Conservation (phyloP, 2,888 invertebrate genomes). For the Caenorhabditis plicata region DNA sequence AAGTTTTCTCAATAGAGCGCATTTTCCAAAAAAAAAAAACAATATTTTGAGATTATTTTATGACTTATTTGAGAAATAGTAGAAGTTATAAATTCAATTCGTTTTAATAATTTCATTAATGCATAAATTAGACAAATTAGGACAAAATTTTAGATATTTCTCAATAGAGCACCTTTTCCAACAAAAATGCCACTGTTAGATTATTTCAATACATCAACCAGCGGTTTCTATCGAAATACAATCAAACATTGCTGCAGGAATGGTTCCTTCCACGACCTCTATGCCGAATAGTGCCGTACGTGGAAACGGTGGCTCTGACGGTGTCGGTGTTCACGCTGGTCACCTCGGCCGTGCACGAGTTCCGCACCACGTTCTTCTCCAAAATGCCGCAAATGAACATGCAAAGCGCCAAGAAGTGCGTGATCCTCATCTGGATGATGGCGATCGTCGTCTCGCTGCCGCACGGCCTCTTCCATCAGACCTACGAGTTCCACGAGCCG, state of each 20-base stretch:
- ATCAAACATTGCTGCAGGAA: conserved; percentile 71
- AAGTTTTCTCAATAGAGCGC: too few relatives aligned
- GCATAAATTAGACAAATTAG: too few relatives aligned
- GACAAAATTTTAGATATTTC: too few relatives aligned
- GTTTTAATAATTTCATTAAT: too few relatives aligned
- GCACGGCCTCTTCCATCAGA: conserved; percentile 50
- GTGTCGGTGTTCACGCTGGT: conserved; percentile 86
- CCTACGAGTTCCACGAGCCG: conserved; percentile 9
- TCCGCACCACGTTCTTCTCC: conserved; percentile 67
- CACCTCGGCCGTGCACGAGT: conserved; percentile 83
- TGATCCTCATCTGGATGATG: conserved; percentile 50
- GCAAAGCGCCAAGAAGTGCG: conserved; percentile 35
- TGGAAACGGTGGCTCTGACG: conserved; percentile 82
- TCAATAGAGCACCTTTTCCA: too few relatives aligned
- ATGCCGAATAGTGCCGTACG: conserved; percentile 85
- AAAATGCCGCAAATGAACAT: conserved; percentile 38
- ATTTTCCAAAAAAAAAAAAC: too few relatives aligned
- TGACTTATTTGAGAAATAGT: too few relatives aligned
- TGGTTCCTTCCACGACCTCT: conserved; percentile 84
- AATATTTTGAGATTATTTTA: too few relatives aligned
- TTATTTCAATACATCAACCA: too few relatives aligned
- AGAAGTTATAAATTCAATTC: too few relatives aligned
- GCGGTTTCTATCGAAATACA: too few relatives aligned
- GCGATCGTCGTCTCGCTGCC: conserved; percentile 49
- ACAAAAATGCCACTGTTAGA: too few relatives aligned